A percentile compares a stretch with the other conserved stretches of the same genome.
Evolutionary conservation across 2,113 vertebrate species (phyloP).

Genomic region (Periophthalmus modestus): DNA sequence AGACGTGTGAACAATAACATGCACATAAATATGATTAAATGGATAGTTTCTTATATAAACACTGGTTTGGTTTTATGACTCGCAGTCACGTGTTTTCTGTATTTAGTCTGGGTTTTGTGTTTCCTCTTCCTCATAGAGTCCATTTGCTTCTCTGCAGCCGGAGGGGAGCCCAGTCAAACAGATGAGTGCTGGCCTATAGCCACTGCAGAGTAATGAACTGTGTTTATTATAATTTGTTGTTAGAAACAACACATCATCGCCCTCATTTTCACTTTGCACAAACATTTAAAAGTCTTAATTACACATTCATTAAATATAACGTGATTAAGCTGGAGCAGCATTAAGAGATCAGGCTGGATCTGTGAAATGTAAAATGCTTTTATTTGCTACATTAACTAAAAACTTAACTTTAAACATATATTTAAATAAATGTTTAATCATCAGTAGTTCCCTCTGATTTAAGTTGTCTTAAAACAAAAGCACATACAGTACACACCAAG

Average conservation of each 20-base stretch:
- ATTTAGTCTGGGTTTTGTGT: background rate
- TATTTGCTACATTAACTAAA: conserved; percentile 1
- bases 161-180: conserved; percentile 57
- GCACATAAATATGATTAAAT: background rate
- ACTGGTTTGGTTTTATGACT: background rate
- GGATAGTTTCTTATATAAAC: background rate
- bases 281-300: conserved; percentile 58
- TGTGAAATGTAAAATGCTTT: background rate
- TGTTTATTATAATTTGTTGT: conserved; percentile 63
- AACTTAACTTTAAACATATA: conserved; percentile 2
- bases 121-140: conserved; percentile 29
- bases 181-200: conserved; percentile 57
- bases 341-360: conserved; percentile 5
- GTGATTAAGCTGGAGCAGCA: conserved; percentile 20
- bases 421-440: conserved; percentile 2
- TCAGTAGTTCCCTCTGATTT: background rate
- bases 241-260: conserved; percentile 36
- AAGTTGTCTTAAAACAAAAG: background rate
- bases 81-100: background rate
- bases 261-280: conserved; percentile 45
- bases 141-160: conserved; percentile 34
- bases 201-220: conserved; percentile 57
- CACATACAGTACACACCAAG: background rate
- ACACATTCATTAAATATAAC: conserved; percentile 41
- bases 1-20: too few species aligned